A percentile compares a stretch with the other conserved stretches of the same genome.
Conservation (phyloP, 1,140 invertebrate species). For the Solen grandis region DNA sequence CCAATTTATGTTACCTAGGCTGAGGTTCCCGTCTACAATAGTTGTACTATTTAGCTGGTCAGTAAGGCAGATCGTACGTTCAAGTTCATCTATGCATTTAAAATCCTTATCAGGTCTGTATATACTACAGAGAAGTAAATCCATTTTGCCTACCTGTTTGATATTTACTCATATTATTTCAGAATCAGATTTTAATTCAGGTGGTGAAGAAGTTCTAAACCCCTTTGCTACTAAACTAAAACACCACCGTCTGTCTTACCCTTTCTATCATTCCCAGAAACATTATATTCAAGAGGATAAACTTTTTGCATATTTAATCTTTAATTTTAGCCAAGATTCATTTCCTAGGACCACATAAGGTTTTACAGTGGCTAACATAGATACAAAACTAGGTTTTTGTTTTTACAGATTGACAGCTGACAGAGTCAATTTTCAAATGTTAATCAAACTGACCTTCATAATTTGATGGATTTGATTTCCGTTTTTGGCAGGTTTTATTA, state of each 20-base stretch:
- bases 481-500: no score
- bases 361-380: conserved; percentile 16
- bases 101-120: conserved; percentile 15
- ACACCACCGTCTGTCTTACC: conserved; percentile 12
- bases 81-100: conserved; percentile 13
- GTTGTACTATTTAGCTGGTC: conserved; percentile 18
- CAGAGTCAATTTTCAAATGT: no score
- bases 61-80: background rate
- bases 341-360: conserved; percentile 13
- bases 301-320: conserved; percentile 23
- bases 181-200: conserved; percentile 1
- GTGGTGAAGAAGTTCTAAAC: background rate
- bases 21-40: background rate
- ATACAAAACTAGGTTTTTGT: background rate
- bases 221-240: conserved; percentile 6
- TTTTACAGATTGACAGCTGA: no score
- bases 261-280: conserved; percentile 9
- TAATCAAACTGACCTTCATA: no score
- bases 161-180: conserved; percentile 14
- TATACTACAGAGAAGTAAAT: background rate
- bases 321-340: conserved; percentile 14
- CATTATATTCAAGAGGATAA: conserved; percentile 15
- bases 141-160: conserved; percentile 12
- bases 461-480: no score
- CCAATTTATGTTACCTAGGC: conserved; percentile 17